Conservation (phyloP, 2,113 vertebrate species). For the Parus major region DNA sequence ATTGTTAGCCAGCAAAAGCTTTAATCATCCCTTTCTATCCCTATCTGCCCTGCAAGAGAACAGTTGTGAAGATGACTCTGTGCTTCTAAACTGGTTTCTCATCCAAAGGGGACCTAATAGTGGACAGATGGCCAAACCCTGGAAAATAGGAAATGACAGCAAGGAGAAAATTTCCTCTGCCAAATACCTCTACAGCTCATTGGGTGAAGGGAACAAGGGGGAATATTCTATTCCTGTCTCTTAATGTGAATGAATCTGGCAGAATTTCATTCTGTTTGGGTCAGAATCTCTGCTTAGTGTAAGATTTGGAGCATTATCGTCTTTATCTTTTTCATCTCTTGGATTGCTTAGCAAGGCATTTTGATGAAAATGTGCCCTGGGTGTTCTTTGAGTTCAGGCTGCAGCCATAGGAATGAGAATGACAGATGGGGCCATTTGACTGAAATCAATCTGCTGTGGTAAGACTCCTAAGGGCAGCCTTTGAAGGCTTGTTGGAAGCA, state of each 20-base stretch:
- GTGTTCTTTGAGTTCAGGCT: slow-evolving; percentile 19
- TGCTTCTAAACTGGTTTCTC: neutral
- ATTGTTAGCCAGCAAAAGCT: neutral
- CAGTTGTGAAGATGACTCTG: neutral
- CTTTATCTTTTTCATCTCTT: slow-evolving; percentile 31
- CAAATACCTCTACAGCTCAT: neutral
- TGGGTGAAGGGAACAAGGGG: neutral
- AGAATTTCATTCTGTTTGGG: slow-evolving; percentile 22
- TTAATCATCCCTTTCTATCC: neutral
- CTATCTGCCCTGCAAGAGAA: slow-evolving; percentile 11
- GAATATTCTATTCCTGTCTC: neutral
- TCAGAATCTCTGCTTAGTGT: neutral
- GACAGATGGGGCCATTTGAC: slow-evolving; percentile 48
- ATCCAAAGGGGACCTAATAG: neutral
- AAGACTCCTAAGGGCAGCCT: neutral
- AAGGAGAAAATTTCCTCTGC: neutral
- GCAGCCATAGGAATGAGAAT: neutral
- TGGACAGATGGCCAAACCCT: slow-evolving; percentile 43
- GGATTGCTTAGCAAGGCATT: slow-evolving; percentile 17
- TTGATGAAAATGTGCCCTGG: slow-evolving; percentile 27
- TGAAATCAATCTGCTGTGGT: slow-evolving; percentile 21
- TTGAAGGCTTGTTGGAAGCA: neutral
- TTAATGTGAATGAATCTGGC: neutral
- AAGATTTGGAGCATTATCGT: slow-evolving; percentile 39
- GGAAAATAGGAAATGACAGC: neutral